phyloP scores from a whole-genome alignment of 2,888 invertebrate species.

The Serrognathus titanus region DNA sequence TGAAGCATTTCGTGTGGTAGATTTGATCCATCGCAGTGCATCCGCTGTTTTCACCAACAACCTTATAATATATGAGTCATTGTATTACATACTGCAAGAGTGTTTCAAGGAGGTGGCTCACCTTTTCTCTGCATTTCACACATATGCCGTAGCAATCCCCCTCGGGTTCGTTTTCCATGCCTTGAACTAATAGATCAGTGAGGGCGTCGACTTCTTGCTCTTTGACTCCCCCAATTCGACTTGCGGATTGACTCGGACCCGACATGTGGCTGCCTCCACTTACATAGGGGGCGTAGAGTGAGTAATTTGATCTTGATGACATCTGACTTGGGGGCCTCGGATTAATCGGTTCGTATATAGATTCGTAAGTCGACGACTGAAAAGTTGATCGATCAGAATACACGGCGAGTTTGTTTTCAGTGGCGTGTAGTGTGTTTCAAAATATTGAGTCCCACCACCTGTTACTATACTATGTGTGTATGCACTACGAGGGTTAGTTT shows the following conservation, averaged over 20 bases:
- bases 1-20: constrained; percentile 93
- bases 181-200: constrained; percentile 83
- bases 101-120: constrained; percentile 40
- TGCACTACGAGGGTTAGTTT: too few relatives aligned
- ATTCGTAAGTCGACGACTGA: constrained; percentile 75
- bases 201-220: constrained; percentile 86
- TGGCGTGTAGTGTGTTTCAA: too few relatives aligned
- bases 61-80: constrained; percentile 25
- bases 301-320: constrained; percentile 64
- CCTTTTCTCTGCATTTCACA: constrained; percentile 86
- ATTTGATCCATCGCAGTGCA: constrained; percentile 98
- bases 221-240: constrained; percentile 53
- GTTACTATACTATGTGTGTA: too few relatives aligned
- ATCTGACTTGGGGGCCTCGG: constrained; percentile 72
- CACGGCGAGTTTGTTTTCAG: too few relatives aligned
- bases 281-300: constrained; percentile 64
- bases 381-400: constrained; percentile 10
- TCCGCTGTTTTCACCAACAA: constrained; percentile 87
- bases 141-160: constrained; percentile 69
- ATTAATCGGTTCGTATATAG: constrained; percentile 89
- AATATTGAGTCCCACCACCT: neutral
- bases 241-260: constrained; percentile 46
- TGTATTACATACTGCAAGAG: too few relatives aligned
- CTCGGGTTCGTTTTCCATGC: constrained; percentile 63
- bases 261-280: constrained; percentile 47